These are phyloP conservation scores for Adelges cooleyi DNA, from an alignment of 1,140 invertebrate genomes.

Conservation along the genomic window DNA sequence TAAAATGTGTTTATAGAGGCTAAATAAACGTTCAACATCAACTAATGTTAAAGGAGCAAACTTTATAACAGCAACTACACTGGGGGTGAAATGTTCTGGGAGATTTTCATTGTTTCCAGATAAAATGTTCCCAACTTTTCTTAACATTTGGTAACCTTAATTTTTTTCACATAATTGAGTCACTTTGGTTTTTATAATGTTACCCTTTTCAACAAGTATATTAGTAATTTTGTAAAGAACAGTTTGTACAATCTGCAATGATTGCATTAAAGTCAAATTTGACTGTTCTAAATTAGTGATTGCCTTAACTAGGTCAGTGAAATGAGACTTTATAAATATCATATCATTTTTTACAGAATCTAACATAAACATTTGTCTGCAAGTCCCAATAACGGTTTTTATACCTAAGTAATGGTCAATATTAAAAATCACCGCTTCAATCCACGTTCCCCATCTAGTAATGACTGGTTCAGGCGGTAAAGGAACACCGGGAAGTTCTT, in stretches of 20 bases:
- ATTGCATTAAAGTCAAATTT: neutral
- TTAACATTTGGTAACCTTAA: neutral
- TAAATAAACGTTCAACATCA: neutral
- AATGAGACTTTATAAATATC: neutral
- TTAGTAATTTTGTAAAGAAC: neutral
- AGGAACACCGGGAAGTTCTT: neutral
- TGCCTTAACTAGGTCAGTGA: neutral
- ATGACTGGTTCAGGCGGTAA: constrained; percentile 1
- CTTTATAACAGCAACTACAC: neutral
- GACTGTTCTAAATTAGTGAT: neutral
- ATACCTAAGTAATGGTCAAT: neutral
- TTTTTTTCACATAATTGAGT: neutral
- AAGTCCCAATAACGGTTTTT: neutral
- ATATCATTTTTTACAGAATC: neutral
- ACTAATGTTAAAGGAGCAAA: neutral
- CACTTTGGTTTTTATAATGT: neutral
- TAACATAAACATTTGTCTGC: neutral
- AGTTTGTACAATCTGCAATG: neutral
- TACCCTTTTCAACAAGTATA: neutral
- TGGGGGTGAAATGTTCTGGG: neutral
- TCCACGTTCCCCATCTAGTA: constrained; percentile 8
- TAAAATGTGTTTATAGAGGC: neutral
- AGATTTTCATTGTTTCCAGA: constrained; percentile 2
- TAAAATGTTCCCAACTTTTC: neutral
- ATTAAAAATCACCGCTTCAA: neutral